Base-by-base conservation (phyloP, 2,797 vertebrate genomes). In the Acipenser oxyrinchus region DNA sequence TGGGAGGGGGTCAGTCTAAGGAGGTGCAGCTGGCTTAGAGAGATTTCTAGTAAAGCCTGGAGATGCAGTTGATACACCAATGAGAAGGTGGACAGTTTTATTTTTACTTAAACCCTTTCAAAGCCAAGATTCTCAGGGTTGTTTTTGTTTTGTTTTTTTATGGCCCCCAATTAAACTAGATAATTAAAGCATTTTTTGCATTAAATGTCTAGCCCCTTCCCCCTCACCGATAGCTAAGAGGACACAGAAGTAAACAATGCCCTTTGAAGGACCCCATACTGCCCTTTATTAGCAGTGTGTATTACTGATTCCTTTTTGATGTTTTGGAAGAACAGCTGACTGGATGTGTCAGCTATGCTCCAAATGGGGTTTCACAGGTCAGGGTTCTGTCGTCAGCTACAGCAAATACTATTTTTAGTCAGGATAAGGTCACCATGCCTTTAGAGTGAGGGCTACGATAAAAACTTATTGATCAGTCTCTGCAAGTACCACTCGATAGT, bases 391-490 rank as follows among this genome's bases (percentile, higher is more conserved):
- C 84, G 81, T 81, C 84, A 79, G 83, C 82, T 76, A 84, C 81
- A 88, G 84, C 86, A 86, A 83, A 85, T 49, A 73, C 88, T 91
- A 90, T 91, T 91, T 91, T 91, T 90, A 90, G 85, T 78, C 10
- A 37, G 79, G 82, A 88, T 87, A 90, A 89, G 86, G 88, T 91
- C 87, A 87, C 77, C 64, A 66, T 77, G 86, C 87, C 89, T 90
- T 89, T 88, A 87, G 84, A 90, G 82, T 81, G 80, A 89, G 84
- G 84, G 87, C 83, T 84, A 89, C 88, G 88, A 87, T 89, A 87
- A 90, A 18, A 89, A 87, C 87, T 84, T 90, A 91, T 91, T 88
- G 89, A 91, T 91, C 88, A 91, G 84, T 70, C 83, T 87, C 82
- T 85, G 85, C 81, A 90, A 86, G 86, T 77, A 79, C 75, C 12